Conservation (phyloP, 1,140 invertebrate genomes). For the Cataglyphis hispanica region DNA sequence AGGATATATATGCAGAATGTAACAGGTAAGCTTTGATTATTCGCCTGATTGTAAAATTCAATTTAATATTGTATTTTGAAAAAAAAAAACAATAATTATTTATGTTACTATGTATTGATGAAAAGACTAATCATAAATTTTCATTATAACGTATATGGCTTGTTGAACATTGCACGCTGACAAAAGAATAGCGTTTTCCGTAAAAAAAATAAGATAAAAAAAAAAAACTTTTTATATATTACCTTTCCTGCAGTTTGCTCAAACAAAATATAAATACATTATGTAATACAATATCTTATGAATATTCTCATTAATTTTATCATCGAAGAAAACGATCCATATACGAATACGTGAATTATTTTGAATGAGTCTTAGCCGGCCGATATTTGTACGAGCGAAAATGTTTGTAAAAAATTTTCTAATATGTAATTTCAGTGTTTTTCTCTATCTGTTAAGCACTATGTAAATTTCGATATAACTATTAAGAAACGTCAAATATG, state of each 20-base stretch:
- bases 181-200: slow-evolving; percentile 45
- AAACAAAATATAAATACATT: no score
- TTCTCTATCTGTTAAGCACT: slow-evolving; percentile 39
- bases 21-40: not conserved
- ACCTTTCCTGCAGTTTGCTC: slow-evolving; percentile 24
- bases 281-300: not conserved
- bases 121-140: slow-evolving; percentile 6
- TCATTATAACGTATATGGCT: slow-evolving; percentile 22
- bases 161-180: slow-evolving; percentile 4
- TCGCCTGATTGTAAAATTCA: not conserved
- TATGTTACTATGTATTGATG: not conserved
- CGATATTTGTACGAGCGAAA: slow-evolving; percentile 49
- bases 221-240: slow-evolving; percentile 40
- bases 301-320: slow-evolving; percentile 9
- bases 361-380: slow-evolving; percentile 28
- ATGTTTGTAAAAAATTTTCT: slow-evolving; percentile 68
- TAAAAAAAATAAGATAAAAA: slow-evolving; percentile 24
- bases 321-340: slow-evolving; percentile 3
- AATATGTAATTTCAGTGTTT: slow-evolving; percentile 70
- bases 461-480: slow-evolving; percentile 54
- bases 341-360: slow-evolving; percentile 20
- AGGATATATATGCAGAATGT: not conserved
- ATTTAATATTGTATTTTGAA: slow-evolving; percentile 24
- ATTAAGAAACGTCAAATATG: slow-evolving; percentile 40
- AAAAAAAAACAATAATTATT: slow-evolving; percentile 5